Conservation (phyloP, 2,888 invertebrate genomes). For the Rambutsinella grinnellia region DNA sequence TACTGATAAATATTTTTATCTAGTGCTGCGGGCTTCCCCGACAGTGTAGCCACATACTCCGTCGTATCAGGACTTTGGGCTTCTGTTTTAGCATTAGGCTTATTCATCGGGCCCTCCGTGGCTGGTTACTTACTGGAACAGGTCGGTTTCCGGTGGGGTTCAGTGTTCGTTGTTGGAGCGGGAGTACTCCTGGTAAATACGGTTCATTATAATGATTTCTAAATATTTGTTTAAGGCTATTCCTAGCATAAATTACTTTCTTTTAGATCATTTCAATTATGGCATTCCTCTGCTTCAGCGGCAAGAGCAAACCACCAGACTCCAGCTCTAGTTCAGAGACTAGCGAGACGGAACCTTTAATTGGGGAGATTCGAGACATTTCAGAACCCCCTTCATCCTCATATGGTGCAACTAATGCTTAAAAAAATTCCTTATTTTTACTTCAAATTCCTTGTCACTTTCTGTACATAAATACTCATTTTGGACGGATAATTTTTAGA, state of each 20-base stretch:
- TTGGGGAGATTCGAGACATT: constrained; percentile 2
- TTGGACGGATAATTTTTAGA: constrained; percentile 24
- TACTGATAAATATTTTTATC: too few relatives aligned
- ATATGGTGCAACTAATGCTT: constrained; percentile 39
- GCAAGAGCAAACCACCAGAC: constrained; percentile 1
- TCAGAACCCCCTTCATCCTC: not conserved
- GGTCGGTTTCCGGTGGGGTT: constrained; percentile 79
- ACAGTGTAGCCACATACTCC: constrained; percentile 89
- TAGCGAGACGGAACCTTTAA: constrained; percentile 18
- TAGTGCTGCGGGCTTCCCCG: constrained; percentile 78
- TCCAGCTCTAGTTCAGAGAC: constrained; percentile 30
- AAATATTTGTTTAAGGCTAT: too few relatives aligned
- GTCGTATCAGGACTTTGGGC: constrained; percentile 92
- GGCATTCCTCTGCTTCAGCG: constrained; percentile 11
- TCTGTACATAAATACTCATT: constrained; percentile 32
- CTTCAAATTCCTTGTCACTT: constrained; percentile 9
- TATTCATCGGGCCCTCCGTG: constrained; percentile 85
- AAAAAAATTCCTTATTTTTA: constrained; percentile 17
- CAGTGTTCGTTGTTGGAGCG: constrained; percentile 78
- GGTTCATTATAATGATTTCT: too few relatives aligned
- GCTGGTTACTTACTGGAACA: constrained; percentile 81
- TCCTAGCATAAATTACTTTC: not conserved
- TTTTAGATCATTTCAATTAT: constrained; percentile 24
- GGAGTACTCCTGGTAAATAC: constrained; percentile 79
- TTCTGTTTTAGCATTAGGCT: constrained; percentile 88